These are phyloP conservation scores for Synodontis membranacea DNA, from an alignment of 2,113 vertebrate species.

Conservation along the genomic window DNA sequence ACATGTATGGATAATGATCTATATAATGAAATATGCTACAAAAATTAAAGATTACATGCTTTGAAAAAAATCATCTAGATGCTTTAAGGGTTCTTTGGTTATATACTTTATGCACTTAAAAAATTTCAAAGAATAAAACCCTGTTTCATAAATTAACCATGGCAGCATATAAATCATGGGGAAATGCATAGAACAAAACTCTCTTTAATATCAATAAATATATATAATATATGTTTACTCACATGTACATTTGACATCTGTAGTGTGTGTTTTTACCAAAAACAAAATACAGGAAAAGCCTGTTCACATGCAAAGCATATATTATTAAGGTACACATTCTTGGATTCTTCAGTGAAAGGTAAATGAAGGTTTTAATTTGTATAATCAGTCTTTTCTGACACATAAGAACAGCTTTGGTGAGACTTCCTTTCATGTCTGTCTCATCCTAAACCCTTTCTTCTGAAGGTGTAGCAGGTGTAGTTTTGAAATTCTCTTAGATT, in stretches of 20 bases:
- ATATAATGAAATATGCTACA: not conserved
- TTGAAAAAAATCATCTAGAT: not conserved
- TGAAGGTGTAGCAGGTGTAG: not conserved
- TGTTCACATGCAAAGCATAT: not conserved
- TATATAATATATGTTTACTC: not conserved
- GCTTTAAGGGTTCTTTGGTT: not conserved
- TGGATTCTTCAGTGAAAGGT: not conserved
- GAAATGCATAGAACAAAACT: not conserved
- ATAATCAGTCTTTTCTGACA: not conserved
- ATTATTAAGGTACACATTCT: not conserved
- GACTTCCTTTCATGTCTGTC: not conserved
- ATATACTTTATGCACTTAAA: not conserved
- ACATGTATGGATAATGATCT: not conserved
- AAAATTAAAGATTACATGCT: not conserved
- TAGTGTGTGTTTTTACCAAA: not conserved
- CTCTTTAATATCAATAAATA: not conserved
- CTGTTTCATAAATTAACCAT: not conserved
- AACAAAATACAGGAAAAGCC: not conserved
- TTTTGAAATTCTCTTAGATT: not conserved
- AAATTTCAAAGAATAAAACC: not conserved
- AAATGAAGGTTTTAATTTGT: not conserved
- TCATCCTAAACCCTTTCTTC: not conserved
- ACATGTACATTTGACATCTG: not conserved
- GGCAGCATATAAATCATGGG: not conserved
- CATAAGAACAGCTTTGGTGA: not conserved